A percentile compares a stretch with the other conserved stretches of the same genome.
Conservation (phyloP, 2,888 invertebrate species). For the Athalia cordata region DNA sequence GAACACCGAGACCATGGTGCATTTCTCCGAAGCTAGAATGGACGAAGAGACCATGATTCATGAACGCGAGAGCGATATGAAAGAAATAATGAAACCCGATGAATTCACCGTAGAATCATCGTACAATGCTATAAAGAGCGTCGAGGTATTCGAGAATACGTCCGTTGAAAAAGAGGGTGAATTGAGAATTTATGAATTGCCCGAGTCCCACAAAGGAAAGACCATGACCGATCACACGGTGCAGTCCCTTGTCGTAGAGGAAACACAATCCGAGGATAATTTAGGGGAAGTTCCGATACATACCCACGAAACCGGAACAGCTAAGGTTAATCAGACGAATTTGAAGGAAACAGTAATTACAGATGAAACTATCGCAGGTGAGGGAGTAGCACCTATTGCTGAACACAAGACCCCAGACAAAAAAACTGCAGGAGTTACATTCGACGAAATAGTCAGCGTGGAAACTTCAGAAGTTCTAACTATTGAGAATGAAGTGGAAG, state of each 20-base stretch:
- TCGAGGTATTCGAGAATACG: conserved; percentile 80
- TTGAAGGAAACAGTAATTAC: conserved; percentile 74
- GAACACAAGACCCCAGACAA: conserved; percentile 68
- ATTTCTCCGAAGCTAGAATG: conserved; percentile 80
- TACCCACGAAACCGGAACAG: conserved; percentile 71
- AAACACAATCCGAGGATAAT: conserved; percentile 72
- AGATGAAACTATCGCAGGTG: conserved; percentile 76
- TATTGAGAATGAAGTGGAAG: conserved; percentile 75
- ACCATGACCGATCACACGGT: conserved; percentile 74
- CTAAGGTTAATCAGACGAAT: conserved; percentile 72
- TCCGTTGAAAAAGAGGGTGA: conserved; percentile 80
- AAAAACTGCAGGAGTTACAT: conserved; percentile 72
- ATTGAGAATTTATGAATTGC: conserved; percentile 75
- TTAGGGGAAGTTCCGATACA: conserved; percentile 73
- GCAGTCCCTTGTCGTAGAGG: conserved; percentile 75
- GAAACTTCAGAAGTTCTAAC: conserved; percentile 74
- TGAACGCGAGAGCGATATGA: conserved; percentile 78
- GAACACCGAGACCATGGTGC: conserved; percentile 75
- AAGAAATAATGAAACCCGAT: conserved; percentile 68
- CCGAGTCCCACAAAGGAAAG: conserved; percentile 76
- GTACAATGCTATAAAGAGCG: conserved; percentile 78
- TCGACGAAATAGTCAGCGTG: conserved; percentile 74
- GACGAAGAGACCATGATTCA: conserved; percentile 78
- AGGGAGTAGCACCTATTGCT: conserved; percentile 75
- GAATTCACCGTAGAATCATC: conserved; percentile 73